phyloP scores from a whole-genome alignment of 1,140 invertebrate species.

The Drosophila bocki region DNA sequence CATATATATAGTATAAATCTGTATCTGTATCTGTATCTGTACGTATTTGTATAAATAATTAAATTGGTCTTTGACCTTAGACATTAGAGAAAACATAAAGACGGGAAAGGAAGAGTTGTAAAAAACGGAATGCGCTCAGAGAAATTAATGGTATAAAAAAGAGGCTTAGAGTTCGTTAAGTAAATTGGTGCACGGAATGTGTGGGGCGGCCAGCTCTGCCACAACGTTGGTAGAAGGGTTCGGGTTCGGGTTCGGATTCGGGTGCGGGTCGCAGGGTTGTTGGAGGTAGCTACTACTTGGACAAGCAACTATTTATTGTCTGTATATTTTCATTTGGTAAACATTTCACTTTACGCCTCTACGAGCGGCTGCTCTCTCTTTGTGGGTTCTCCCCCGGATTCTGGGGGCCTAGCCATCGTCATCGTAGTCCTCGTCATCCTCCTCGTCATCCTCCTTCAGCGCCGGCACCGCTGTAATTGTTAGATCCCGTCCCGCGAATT shows the following conservation, averaged over 20 bases:
- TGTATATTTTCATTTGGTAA: slow-evolving; percentile 81
- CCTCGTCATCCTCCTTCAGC: slow-evolving; percentile 71
- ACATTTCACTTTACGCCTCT: slow-evolving; percentile 81
- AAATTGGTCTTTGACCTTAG: slow-evolving; percentile 69
- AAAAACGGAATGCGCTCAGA: slow-evolving; percentile 68
- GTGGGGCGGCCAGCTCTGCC: slow-evolving; percentile 63
- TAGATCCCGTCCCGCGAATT: slow-evolving; percentile 73
- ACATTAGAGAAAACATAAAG: slow-evolving; percentile 47
- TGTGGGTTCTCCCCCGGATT: slow-evolving; percentile 21
- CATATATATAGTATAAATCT: slow-evolving; percentile 17
- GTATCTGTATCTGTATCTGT: slow-evolving; percentile 18
- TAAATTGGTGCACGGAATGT: slow-evolving; percentile 80
- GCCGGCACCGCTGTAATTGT: slow-evolving; percentile 79
- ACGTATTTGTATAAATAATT: slow-evolving; percentile 47
- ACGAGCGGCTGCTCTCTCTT: slow-evolving; percentile 28
- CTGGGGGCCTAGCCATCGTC: slow-evolving; percentile 63
- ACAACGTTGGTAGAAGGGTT: slow-evolving; percentile 42
- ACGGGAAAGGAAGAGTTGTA: slow-evolving; percentile 32
- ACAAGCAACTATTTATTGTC: slow-evolving; percentile 58
- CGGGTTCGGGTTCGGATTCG: slow-evolving; percentile 17
- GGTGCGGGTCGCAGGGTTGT: slow-evolving; percentile 37
- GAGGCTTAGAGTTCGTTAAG: slow-evolving; percentile 58
- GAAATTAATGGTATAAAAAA: slow-evolving; percentile 26
- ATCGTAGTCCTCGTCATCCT: slow-evolving; percentile 82
- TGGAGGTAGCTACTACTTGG: slow-evolving; percentile 65